Percentiles rank a stretch among this genome's conserved stretches.
phyloP scores from a whole-genome alignment of 2,113 vertebrate genomes.

The Falcunculus frontatus region DNA sequence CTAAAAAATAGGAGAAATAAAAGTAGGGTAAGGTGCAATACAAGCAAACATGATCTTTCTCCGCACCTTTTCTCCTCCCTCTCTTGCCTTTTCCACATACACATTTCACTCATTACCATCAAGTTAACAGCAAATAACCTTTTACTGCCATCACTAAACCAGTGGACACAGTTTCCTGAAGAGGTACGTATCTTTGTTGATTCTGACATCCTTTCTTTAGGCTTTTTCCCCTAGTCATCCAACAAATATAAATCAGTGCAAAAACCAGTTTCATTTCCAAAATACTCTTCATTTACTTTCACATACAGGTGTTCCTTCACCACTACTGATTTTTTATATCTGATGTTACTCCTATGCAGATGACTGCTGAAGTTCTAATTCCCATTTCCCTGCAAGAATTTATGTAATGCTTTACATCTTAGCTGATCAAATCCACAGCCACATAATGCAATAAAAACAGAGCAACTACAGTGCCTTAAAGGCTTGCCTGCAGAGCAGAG shows the following conservation, averaged over 20 bases:
- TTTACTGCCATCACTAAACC: neutral
- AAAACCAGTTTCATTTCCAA: neutral
- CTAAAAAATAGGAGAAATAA: neutral
- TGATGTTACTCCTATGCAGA: neutral
- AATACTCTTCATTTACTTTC: neutral
- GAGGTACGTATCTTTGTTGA: rapidly evolving
- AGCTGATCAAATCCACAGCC: neutral
- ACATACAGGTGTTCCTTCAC: neutral
- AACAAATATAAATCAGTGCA: neutral
- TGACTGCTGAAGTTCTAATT: neutral
- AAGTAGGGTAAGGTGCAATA: neutral
- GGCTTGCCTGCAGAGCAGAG: neutral
- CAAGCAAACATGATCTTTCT: neutral
- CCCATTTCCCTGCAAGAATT: neutral
- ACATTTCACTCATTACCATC: neutral
- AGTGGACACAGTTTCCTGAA: neutral
- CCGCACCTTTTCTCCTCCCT: neutral
- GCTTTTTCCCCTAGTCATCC: neutral
- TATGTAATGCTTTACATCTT: neutral
- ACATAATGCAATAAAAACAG: neutral
- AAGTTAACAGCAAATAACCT: neutral
- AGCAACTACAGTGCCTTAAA: neutral
- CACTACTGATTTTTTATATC: neutral
- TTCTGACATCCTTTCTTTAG: neutral
- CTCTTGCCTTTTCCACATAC: neutral